Conservation (phyloP, 2,888 invertebrate genomes). For the Ferdinandea cuprea region DNA sequence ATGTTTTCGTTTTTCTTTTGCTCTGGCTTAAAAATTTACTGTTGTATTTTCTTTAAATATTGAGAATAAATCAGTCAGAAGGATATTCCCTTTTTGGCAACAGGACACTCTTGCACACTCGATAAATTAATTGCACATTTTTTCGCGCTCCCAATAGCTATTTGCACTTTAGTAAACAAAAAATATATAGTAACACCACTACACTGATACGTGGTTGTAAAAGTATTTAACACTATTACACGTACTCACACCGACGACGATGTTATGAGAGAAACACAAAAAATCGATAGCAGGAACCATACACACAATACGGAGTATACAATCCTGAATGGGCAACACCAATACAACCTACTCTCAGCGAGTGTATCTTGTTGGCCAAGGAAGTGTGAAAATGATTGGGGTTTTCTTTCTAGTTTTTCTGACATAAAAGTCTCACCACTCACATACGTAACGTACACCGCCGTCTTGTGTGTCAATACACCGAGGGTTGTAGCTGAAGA, state of each 20-base stretch:
- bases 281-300: constrained; percentile 63
- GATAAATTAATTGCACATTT: constrained; percentile 20
- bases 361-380: constrained; percentile 9
- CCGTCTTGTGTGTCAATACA: constrained; percentile 66
- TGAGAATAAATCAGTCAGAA: constrained; percentile 12
- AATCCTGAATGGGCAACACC: constrained; percentile 58
- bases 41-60: not conserved
- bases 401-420: constrained; percentile 34
- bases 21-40: not conserved
- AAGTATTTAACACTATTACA: constrained; percentile 15
- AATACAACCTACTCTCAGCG: not conserved
- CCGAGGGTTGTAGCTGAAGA: constrained; percentile 34
- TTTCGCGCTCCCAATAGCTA: constrained; percentile 55
- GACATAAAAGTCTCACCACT: constrained; percentile 55
- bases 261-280: constrained; percentile 25
- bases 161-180: constrained; percentile 66
- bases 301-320: constrained; percentile 34
- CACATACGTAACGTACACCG: constrained; percentile 46
- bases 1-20: constrained; percentile 10
- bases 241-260: constrained; percentile 17
- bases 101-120: constrained; percentile 33
- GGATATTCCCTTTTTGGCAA: constrained; percentile 16
- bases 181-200: constrained; percentile 28
- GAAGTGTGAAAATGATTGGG: constrained; percentile 42
- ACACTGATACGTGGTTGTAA: constrained; percentile 45